Evolutionary conservation across 2,888 invertebrate species (phyloP).

Genomic region (Andricus curvator): DNA sequence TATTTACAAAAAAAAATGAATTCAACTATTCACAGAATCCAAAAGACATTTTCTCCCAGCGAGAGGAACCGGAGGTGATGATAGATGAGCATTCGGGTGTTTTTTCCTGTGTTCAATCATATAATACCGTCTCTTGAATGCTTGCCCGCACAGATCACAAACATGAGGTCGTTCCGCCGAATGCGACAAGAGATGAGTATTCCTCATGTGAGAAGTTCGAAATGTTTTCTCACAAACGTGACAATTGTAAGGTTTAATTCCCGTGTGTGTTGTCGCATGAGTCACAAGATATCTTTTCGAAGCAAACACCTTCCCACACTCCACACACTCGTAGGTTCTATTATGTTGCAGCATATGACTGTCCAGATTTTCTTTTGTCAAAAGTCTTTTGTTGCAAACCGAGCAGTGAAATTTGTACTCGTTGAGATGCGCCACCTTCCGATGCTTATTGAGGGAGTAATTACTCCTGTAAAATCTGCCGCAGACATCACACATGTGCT

Average conservation of each 20-base stretch:
- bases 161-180: slow-evolving; percentile 61
- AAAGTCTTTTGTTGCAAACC: slow-evolving; percentile 66
- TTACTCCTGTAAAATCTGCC: slow-evolving; percentile 69
- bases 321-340: slow-evolving; percentile 65
- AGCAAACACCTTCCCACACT: slow-evolving; percentile 68
- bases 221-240: slow-evolving; percentile 67
- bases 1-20: background rate
- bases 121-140: slow-evolving; percentile 64
- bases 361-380: slow-evolving; percentile 65
- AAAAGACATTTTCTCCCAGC: background rate
- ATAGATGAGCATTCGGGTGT: slow-evolving; percentile 61
- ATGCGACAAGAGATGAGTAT: slow-evolving; percentile 61
- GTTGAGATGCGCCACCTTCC: slow-evolving; percentile 68
- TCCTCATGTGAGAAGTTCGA: slow-evolving; percentile 62
- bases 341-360: slow-evolving; percentile 66
- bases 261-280: slow-evolving; percentile 64
- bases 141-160: slow-evolving; percentile 66
- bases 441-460: slow-evolving; percentile 67
- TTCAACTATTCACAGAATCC: background rate
- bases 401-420: slow-evolving; percentile 66
- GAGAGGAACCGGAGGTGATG: slow-evolving; percentile 60
- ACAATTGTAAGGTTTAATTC: slow-evolving; percentile 66
- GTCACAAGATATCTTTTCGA: slow-evolving; percentile 67
- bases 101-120: slow-evolving; percentile 64
- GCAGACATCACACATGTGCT: slow-evolving; percentile 71